These are phyloP conservation scores for Hypanus sabinus DNA, from an alignment of 2,113 vertebrate genomes.

Conservation along the genomic window DNA sequence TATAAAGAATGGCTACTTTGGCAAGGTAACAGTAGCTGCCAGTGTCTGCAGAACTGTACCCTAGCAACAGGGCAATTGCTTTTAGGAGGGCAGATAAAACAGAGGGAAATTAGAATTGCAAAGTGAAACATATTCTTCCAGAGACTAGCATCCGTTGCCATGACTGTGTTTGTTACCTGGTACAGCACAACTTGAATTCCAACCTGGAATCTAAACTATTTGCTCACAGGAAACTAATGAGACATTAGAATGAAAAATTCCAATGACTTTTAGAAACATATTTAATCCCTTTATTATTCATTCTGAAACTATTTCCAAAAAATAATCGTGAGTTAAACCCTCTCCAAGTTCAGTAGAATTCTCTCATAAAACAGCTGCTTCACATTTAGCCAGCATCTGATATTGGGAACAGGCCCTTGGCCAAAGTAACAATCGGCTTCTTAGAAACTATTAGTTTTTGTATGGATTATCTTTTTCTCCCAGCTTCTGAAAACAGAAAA, in stretches of 20 bases:
- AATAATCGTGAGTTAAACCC: conserved; percentile 16
- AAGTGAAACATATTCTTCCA: background rate
- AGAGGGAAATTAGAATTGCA: conserved; percentile 29
- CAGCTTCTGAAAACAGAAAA: conserved; percentile 25
- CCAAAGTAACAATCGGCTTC: conserved; percentile 27
- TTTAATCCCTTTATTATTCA: conserved; percentile 30
- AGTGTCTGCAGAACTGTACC: conserved; percentile 8
- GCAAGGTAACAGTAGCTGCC: background rate
- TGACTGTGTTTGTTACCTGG: conserved; percentile 19
- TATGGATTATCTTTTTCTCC: conserved; percentile 26
- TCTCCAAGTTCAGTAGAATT: conserved; percentile 4
- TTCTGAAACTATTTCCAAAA: conserved; percentile 12
- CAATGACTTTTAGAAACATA: background rate
- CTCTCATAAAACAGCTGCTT: conserved; percentile 31
- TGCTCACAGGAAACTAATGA: conserved; percentile 20
- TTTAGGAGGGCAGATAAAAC: background rate
- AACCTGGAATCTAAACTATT: conserved; percentile 31
- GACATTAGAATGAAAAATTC: conserved; percentile 12
- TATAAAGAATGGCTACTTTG: background rate
- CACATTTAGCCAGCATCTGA: conserved; percentile 27
- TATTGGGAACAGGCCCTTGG: conserved; percentile 29
- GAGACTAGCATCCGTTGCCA: conserved; percentile 1
- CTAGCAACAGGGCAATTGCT: conserved; percentile 14
- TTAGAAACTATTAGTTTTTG: conserved; percentile 33
- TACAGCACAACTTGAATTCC: background rate